Evolutionary conservation across 2,888 invertebrate species (phyloP), one percentile per base, ranked within the genome.

Genomic region (Caenorhabditis sp.): DNA sequence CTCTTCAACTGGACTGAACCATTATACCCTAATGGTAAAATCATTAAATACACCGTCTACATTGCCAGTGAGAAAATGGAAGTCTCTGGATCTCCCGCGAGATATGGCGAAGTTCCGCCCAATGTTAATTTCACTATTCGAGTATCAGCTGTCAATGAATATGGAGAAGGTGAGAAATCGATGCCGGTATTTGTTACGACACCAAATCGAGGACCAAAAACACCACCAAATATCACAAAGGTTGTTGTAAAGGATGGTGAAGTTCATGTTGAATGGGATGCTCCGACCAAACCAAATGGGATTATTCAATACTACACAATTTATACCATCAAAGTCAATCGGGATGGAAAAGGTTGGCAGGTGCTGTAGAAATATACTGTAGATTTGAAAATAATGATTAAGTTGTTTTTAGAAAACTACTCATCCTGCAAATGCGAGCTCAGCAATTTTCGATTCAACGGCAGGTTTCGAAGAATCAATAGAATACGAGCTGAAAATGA

Each of bases 141-240:
- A 63, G 73, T 80, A 12, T 67, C 77, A 0, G 79, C 77, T 12
- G 75, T 67, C 56, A 80, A 80, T 50, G 79, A 80, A 58, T 66
- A 69, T 43, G 77, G 77, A 36, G 77, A 77, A 49, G 77, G 79
- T 17, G 79, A 77, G 38, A 72, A 68, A 49, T 77, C 75, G 20
- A 67, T 69, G 14, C 69, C 67, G 12, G 63, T 77, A 4, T 64
- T 54, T 49, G 70, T 80, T 31, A 65, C 70, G n/a, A 80, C 79
- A 5, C 79, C 79, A 12, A 73, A 77, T 38, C 77, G 79, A 8
- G 74, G 74, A 14, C 74, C 74, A 12, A 74, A 74, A 58, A 70
- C 67, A 17, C 36, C 70, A 31, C 74, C 74, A 23, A 67, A 69
- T 8, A 26, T 74, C 17, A 57, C 10, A 43, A 10, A 43, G 43